phyloP scores from a whole-genome alignment of 2,113 vertebrate species.

The Prionailurus bengalensis region DNA sequence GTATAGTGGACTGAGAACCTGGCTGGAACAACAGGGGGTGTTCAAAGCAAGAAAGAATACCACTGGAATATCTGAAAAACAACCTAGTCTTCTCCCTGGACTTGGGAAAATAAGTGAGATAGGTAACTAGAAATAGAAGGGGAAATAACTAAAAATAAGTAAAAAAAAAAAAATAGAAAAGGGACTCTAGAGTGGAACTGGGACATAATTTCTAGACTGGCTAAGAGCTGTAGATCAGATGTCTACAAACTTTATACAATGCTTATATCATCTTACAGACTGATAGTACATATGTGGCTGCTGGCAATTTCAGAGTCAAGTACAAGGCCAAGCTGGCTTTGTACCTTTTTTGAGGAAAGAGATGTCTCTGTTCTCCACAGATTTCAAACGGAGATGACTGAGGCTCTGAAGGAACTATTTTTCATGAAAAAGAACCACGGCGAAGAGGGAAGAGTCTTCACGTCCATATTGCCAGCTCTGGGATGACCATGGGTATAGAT shows the following conservation, averaged over 20 bases:
- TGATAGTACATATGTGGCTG: slow-evolving; percentile 91
- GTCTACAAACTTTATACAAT: slow-evolving; percentile 89
- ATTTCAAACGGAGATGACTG: slow-evolving; percentile 92
- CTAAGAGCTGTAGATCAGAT: slow-evolving; percentile 90
- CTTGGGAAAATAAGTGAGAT: slow-evolving; percentile 87
- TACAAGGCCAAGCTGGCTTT: slow-evolving; percentile 91
- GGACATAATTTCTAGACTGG: slow-evolving; percentile 88
- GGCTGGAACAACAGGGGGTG: slow-evolving; percentile 3
- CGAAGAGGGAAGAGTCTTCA: slow-evolving; percentile 88
- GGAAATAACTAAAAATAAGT: slow-evolving; percentile 89
- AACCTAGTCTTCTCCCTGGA: slow-evolving; percentile 89
- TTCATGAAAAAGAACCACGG: slow-evolving; percentile 92
- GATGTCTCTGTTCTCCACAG: slow-evolving; percentile 91
- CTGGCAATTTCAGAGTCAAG: slow-evolving; percentile 94
- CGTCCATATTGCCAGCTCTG: slow-evolving; percentile 87
- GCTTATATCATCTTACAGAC: slow-evolving; percentile 90
- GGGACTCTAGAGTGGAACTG: slow-evolving; percentile 87
- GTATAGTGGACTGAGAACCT: slow-evolving; percentile 44
- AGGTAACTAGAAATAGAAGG: slow-evolving; percentile 87
- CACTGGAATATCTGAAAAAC: slow-evolving; percentile 91
- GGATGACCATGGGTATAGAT: slow-evolving; percentile 91
- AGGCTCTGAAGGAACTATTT: slow-evolving; percentile 91
- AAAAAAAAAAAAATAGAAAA: slow-evolving; percentile 83
- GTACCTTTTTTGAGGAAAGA: slow-evolving; percentile 91
- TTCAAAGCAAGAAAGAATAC: slow-evolving; percentile 83